Percentiles rank a stretch among this genome's conserved stretches.
Evolutionary conservation across 2,888 invertebrate genomes (phyloP).

Genomic region (Apocheima hispidaria): DNA sequence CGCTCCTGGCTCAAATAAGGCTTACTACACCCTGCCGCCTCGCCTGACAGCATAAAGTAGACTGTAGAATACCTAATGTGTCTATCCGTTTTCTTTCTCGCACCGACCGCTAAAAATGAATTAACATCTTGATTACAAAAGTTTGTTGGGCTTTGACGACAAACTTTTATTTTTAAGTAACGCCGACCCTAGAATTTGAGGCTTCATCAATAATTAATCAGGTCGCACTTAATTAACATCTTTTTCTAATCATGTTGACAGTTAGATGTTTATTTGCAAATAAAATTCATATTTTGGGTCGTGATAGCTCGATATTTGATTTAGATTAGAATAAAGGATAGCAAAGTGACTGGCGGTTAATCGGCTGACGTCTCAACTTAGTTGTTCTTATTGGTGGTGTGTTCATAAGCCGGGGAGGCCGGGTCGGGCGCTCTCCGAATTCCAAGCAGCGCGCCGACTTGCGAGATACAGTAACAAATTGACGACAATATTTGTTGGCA

Average conservation of each 20-base stretch:
- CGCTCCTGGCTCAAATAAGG: constrained; percentile 82
- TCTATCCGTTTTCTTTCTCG: constrained; percentile 49
- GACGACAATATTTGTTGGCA: constrained; percentile 81
- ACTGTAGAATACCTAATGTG: constrained; percentile 80
- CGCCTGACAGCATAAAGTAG: constrained; percentile 71
- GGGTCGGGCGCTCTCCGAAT: constrained; percentile 72
- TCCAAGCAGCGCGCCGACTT: constrained; percentile 68
- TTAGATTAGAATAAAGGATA: constrained; percentile 67
- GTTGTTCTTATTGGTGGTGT: constrained; percentile 80
- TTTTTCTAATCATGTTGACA: constrained; percentile 19
- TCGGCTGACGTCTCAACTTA: constrained; percentile 81
- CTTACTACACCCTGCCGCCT: constrained; percentile 76
- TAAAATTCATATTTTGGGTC: neutral
- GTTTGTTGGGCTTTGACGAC: constrained; percentile 40
- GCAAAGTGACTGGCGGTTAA: constrained; percentile 74
- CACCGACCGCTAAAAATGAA: constrained; percentile 42
- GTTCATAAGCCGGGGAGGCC: constrained; percentile 72
- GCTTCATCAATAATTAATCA: constrained; percentile 48
- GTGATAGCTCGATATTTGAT: constrained; percentile 54
- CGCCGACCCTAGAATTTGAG: constrained; percentile 34
- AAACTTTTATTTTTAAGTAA: constrained; percentile 41
- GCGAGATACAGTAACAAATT: constrained; percentile 76
- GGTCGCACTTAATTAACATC: constrained; percentile 44
- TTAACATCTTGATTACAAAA: constrained; percentile 46
- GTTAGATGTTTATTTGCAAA: constrained; percentile 8